A percentile compares a stretch with the other conserved stretches of the same genome.
phyloP scores from a whole-genome alignment of 2,888 invertebrate genomes.

The Meteorus cinctellus region DNA sequence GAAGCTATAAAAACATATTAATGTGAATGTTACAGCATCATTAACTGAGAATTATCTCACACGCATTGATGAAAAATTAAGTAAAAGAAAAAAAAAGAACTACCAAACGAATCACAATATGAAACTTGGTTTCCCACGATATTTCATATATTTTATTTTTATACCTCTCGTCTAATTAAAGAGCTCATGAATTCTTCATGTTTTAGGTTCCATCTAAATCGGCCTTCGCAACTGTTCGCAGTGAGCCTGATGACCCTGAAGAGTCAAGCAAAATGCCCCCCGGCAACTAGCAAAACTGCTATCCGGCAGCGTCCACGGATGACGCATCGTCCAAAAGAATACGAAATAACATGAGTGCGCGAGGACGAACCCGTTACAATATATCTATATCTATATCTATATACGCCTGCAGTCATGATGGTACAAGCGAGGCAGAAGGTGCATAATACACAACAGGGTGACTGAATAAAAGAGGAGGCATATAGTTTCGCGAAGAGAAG shows the following conservation, averaged over 20 bases:
- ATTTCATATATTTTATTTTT: not conserved
- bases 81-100: not conserved
- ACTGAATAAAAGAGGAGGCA: not conserved
- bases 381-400: constrained; percentile 28
- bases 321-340: constrained; percentile 67
- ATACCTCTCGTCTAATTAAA: constrained; percentile 17
- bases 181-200: not conserved
- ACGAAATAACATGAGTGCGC: constrained; percentile 61
- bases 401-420: constrained; percentile 33
- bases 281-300: constrained; percentile 24
- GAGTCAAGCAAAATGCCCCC: constrained; percentile 21
- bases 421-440: not conserved
- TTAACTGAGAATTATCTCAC: not conserved
- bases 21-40: not conserved
- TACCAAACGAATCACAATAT: not conserved
- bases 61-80: constrained; percentile 3
- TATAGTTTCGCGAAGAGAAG: constrained; percentile 1
- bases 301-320: constrained; percentile 55
- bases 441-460: constrained; percentile 6
- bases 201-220: constrained; percentile 13
- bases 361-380: constrained; percentile 58
- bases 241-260: constrained; percentile 22
- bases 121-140: constrained; percentile 14
- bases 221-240: constrained; percentile 17
- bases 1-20: constrained; percentile 1